Evolutionary conservation across 1,140 invertebrate species (phyloP).

Genomic region (Drosophila kurseongensis): DNA sequence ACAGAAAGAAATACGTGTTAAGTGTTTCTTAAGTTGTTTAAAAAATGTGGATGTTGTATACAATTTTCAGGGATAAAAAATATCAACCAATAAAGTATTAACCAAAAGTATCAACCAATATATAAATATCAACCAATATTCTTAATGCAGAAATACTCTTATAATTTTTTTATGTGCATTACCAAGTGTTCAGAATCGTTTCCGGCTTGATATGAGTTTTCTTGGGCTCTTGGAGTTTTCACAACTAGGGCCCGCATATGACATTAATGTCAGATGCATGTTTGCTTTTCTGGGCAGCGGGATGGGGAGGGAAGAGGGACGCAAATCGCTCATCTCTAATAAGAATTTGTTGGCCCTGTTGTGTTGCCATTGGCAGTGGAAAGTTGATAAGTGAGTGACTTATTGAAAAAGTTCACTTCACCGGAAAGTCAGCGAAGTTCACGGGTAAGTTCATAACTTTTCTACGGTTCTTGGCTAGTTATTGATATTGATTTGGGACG

Average conservation of each 20-base stretch:
- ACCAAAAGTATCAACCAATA: too few species aligned
- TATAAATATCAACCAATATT: too few species aligned
- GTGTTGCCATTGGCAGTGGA: conserved; percentile 30
- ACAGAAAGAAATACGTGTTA: background rate
- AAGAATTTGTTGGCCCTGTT: conserved; percentile 6
- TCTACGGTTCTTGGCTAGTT: background rate
- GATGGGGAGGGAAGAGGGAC: too few species aligned
- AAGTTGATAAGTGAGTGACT: conserved; percentile 43
- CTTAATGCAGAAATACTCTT: too few species aligned
- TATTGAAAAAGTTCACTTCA: conserved; percentile 35
- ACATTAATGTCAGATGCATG: conserved; percentile 41
- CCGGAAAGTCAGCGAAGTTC: conserved; percentile 9
- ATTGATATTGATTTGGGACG: background rate
- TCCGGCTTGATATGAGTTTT: conserved; percentile 1
- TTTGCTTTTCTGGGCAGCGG: conserved; percentile 1
- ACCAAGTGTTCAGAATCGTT: too few species aligned
- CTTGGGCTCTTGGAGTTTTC: background rate
- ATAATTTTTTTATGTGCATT: too few species aligned
- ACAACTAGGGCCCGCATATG: conserved; percentile 4
- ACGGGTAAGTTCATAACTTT: conserved; percentile 1
- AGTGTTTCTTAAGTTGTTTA: background rate
- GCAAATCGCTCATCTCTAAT: conserved; percentile 17
- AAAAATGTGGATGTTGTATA: background rate
- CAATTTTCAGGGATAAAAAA: too few species aligned
- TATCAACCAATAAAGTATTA: too few species aligned